Evolutionary conservation across 2,888 invertebrate genomes (phyloP).

Genomic region (Octodonta nipae): DNA sequence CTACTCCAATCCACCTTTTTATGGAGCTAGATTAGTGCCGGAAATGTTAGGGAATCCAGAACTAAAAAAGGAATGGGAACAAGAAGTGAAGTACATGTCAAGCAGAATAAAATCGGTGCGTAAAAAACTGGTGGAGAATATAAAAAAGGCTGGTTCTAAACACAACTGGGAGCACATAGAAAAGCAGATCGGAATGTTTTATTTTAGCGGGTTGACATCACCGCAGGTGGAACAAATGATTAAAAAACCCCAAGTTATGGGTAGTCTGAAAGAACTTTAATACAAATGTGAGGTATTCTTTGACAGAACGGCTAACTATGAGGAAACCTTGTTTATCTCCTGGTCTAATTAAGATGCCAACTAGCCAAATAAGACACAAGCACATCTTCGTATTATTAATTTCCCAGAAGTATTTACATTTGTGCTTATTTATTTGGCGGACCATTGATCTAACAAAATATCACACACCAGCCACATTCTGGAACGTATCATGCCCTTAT

Average conservation of each 20-base stretch:
- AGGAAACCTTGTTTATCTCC: too few species aligned
- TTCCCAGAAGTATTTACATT: too few species aligned
- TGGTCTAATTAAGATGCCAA: too few species aligned
- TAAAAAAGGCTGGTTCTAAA: constrained; percentile 45
- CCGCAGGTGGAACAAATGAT: constrained; percentile 42
- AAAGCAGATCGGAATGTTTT: constrained; percentile 61
- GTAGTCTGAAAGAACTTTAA: too few species aligned
- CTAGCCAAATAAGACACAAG: too few species aligned
- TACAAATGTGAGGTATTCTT: too few species aligned
- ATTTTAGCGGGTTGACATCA: constrained; percentile 50
- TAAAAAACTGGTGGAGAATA: constrained; percentile 37
- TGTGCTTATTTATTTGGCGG: too few species aligned
- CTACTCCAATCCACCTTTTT: constrained; percentile 54
- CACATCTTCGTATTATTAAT: too few species aligned
- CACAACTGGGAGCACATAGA: constrained; percentile 52
- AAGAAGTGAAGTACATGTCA: constrained; percentile 36
- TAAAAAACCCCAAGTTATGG: constrained; percentile 50
- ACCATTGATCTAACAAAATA: too few species aligned
- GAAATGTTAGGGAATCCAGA: constrained; percentile 42
- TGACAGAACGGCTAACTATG: too few species aligned
- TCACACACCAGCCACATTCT: too few species aligned
- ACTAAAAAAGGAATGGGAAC: constrained; percentile 40
- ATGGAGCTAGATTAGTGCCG: constrained; percentile 48
- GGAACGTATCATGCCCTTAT: too few species aligned
- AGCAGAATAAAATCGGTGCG: constrained; percentile 45